These are phyloP conservation scores for Toxostoma redivivum DNA, from an alignment of 2,113 vertebrate genomes.

Conservation along the genomic window DNA sequence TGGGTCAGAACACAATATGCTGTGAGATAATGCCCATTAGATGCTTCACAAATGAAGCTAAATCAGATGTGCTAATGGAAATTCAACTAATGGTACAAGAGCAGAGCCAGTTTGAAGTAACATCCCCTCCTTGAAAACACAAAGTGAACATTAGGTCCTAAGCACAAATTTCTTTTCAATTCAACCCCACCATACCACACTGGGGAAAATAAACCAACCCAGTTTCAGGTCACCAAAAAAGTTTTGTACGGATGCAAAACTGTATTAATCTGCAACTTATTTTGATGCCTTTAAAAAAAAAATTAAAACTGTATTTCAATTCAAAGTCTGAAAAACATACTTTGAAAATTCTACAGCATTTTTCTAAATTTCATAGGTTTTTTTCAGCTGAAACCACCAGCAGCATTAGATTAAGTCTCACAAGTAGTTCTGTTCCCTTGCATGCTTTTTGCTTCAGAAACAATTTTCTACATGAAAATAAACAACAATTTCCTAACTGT, in stretches of 20 bases:
- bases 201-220: too few species aligned
- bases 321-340: not conserved
- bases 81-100: not conserved
- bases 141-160: not conserved
- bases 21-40: not conserved
- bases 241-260: not conserved
- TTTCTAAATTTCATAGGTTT: not conserved
- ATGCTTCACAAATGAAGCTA: not conserved
- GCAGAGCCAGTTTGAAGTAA: not conserved
- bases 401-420: not conserved
- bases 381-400: not conserved
- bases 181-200: rapidly evolving
- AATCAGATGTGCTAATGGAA: not conserved
- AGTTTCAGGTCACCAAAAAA: not conserved
- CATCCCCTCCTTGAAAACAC: not conserved
- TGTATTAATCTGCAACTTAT: not conserved
- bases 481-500: not conserved
- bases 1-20: not conserved
- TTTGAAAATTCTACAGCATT: not conserved
- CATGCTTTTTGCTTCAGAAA: not conserved
- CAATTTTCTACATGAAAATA: not conserved
- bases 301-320: not conserved
- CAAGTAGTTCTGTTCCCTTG: not conserved
- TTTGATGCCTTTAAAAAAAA: not conserved
- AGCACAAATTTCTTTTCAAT: not conserved